Percentiles rank a stretch among this genome's conserved stretches.
phyloP scores from a whole-genome alignment of 2,797 vertebrate species.

The Corythornis leucogaster region DNA sequence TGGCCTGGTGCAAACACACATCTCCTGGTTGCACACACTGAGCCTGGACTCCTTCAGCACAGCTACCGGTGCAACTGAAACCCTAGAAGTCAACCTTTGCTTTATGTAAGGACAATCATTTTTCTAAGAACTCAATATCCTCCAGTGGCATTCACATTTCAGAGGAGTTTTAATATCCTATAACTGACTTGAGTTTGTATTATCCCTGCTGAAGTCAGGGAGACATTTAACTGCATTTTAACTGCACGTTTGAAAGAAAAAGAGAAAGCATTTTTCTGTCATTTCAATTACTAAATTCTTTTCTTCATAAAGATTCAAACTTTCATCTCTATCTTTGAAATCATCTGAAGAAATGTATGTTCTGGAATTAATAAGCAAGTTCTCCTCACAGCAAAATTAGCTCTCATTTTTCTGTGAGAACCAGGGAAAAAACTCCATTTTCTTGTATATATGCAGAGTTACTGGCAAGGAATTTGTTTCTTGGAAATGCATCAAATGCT shows the following conservation, averaged over 20 bases:
- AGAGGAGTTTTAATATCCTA: background rate
- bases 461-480: background rate
- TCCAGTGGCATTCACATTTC: background rate
- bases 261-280: background rate
- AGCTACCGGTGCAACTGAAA: background rate
- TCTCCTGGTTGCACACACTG: background rate
- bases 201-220: background rate
- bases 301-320: background rate
- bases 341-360: background rate
- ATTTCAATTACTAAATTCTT: background rate
- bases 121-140: background rate
- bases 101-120: background rate
- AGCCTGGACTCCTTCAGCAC: background rate
- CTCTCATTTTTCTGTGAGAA: background rate
- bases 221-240: background rate
- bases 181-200: background rate
- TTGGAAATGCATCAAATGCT: background rate
- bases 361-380: background rate
- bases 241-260: background rate
- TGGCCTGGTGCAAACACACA: background rate
- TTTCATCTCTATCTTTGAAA: background rate
- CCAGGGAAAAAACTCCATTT: background rate
- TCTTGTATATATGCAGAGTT: background rate
- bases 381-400: background rate
- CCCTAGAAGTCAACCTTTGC: background rate